Percentiles rank a stretch among this genome's conserved stretches.
Evolutionary conservation across 2,113 vertebrate genomes (phyloP).

Genomic region (Hystrix cristata): DNA sequence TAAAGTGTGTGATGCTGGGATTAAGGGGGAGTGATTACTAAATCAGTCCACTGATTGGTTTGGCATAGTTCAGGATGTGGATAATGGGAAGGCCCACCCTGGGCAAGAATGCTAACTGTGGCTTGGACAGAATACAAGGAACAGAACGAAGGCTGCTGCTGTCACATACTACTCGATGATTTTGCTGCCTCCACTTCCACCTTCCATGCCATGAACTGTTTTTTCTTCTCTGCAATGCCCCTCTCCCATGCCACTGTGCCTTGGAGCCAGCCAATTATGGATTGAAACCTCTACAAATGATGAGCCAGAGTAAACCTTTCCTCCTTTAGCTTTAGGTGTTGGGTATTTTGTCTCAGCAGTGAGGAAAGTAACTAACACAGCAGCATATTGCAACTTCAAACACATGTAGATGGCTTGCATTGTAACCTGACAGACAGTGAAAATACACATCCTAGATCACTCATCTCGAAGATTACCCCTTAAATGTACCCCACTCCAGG

Average conservation of each 20-base stretch:
- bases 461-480: not conserved
- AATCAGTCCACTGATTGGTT: too few species aligned
- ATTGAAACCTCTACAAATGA: not conserved
- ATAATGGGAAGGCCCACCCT: not conserved
- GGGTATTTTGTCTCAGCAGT: too few species aligned
- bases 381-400: too few species aligned
- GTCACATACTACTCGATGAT: not conserved
- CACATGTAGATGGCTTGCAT: not conserved
- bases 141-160: not conserved
- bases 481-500: not conserved
- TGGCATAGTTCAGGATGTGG: too few species aligned
- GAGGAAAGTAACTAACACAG: too few species aligned
- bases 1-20: too few species aligned
- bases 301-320: not conserved
- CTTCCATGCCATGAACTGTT: not conserved
- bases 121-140: not conserved
- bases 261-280: not conserved
- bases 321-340: not conserved
- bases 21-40: too few species aligned
- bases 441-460: not conserved
- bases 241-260: not conserved
- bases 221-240: not conserved
- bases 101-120: not conserved
- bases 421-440: not conserved
- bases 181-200: not conserved